Base-by-base conservation (phyloP, 1,140 invertebrate species). In the Grapholita molesta region DNA sequence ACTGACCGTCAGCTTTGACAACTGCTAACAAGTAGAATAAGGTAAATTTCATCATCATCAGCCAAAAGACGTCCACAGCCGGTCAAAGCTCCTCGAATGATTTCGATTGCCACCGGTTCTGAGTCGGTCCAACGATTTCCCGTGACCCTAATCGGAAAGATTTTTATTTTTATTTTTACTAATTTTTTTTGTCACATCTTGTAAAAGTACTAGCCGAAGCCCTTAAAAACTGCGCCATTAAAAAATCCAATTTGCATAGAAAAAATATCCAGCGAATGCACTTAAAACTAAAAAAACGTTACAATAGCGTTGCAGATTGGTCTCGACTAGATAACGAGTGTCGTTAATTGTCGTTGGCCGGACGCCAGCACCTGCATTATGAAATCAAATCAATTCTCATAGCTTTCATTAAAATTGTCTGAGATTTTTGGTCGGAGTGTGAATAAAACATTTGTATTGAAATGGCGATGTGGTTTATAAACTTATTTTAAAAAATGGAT, bases 361-460 rank as follows among this genome's bases (percentile, higher is more conserved):
- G 3, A 0, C 55, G 55, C 55, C 55, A 61, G 55, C 25, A 61
- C 55, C 55, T 61, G 55, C 55, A 61, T 61, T 61, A 61, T 61
- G 55, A 15, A 28, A 28, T 28, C 55, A 61, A 28, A 61, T 61
- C n/a, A 61, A 61, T 61, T 61, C 25, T 61, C 24, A 55, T 55
- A 21, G 42, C 42, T 48, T 48, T 48, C 42, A 48, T 48, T 48
- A 48, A 48, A 48, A 48, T 8, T 48, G 42, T 48, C 15, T 21
- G 18, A 7, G 15, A 8, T 48, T 48, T 48, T 48, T 48, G 42
- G 42, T 15, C 12, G n/a, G 38, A 4, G 7, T 48, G 42, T 48
- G 42, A 48, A 48, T 48, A 48, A 21, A 48, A 48, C 12, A 48
- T 48, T 48, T 18, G 4, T 48, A 21, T 48, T 48, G 0, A 21